phyloP scores from a whole-genome alignment of 1,140 invertebrate species.

The Sycophila sp. region DNA sequence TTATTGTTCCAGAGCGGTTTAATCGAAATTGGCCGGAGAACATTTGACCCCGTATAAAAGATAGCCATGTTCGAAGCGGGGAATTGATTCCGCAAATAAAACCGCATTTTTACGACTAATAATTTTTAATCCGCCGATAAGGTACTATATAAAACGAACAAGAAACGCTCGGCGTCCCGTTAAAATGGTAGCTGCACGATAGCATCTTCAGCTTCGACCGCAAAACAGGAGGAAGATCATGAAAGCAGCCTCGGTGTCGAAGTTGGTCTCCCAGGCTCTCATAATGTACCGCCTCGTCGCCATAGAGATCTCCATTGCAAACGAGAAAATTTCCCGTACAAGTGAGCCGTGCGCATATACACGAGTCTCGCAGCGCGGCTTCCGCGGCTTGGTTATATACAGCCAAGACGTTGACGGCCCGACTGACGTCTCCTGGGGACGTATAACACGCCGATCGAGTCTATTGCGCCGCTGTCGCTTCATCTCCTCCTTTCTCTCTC shows the following conservation, averaged over 20 bases:
- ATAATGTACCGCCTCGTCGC: neutral
- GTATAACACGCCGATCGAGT: neutral
- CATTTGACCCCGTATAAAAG: no score
- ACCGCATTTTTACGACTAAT: no score
- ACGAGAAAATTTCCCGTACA: constrained; percentile 20
- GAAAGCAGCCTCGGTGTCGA: no score
- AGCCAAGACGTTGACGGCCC: constrained; percentile 15
- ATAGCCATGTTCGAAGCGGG: no score
- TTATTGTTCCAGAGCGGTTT: no score
- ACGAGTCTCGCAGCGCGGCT: neutral
- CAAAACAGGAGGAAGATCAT: neutral
- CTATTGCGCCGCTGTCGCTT: neutral
- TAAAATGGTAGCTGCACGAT: no score
- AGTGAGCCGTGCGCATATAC: neutral
- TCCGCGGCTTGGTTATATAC: neutral
- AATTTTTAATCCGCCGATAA: no score
- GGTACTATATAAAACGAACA: no score
- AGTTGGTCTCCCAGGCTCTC: neutral
- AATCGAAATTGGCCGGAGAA: no score
- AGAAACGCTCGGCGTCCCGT: no score
- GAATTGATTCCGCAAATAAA: no score
- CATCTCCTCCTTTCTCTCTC: neutral
- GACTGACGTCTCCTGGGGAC: neutral
- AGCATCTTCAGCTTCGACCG: no score
- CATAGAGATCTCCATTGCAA: constrained; percentile 26